A percentile compares a stretch with the other conserved stretches of the same genome.
These are phyloP conservation scores for Pantala flavescens DNA, from an alignment of 1,140 invertebrate genomes.

Conservation along the genomic window DNA sequence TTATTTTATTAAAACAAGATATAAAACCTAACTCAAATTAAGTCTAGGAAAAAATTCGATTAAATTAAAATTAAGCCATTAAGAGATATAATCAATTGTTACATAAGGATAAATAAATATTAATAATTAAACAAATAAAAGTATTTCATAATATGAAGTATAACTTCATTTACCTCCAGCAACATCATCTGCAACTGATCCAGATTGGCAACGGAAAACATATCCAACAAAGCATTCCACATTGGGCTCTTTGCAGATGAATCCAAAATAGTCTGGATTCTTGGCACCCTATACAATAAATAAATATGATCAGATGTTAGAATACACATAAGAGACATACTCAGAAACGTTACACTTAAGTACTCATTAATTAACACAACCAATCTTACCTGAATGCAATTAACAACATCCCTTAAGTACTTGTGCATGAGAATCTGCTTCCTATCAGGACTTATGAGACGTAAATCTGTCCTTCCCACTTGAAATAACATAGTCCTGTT, in stretches of 20 bases:
- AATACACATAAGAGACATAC: background rate
- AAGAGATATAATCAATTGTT: too few relatives aligned
- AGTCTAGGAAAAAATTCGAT: too few relatives aligned
- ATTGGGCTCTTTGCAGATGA: constrained; percentile 69
- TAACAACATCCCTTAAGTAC: constrained; percentile 75
- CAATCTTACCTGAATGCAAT: constrained; percentile 61
- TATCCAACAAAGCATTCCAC: constrained; percentile 66
- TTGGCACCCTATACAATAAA: constrained; percentile 48
- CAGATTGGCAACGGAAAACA: constrained; percentile 82
- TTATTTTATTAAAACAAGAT: too few relatives aligned
- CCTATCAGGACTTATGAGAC: constrained; percentile 82
- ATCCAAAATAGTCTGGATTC: constrained; percentile 80
- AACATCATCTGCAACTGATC: constrained; percentile 65
- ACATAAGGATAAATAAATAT: too few relatives aligned
- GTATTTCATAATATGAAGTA: too few relatives aligned
- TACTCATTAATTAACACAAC: background rate
- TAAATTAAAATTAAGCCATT: too few relatives aligned
- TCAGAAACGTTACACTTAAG: too few relatives aligned
- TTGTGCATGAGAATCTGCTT: constrained; percentile 82
- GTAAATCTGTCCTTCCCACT: constrained; percentile 75
- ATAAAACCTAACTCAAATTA: too few relatives aligned
- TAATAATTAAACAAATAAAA: too few relatives aligned
- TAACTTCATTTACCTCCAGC: constrained; percentile 47
- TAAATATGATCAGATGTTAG: background rate
- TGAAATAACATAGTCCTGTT: constrained; percentile 86